Base-by-base conservation (phyloP, 2,797 vertebrate genomes). In the Amazonetta brasiliensis region DNA sequence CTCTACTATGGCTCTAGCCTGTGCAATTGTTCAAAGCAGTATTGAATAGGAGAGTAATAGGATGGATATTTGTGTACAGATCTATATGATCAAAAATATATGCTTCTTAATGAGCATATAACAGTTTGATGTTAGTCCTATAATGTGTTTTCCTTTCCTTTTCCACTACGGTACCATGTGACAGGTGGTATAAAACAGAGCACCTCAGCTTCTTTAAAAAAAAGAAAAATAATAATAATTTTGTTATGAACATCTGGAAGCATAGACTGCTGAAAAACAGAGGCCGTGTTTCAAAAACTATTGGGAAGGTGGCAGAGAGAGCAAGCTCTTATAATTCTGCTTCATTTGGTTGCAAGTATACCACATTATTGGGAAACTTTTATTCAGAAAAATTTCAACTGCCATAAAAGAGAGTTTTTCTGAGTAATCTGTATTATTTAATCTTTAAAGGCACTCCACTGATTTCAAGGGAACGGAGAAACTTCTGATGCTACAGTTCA, bases 241-340 rank as follows among this genome's bases (percentile, higher is more conserved):
- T 46, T 41, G 66, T 71, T 94, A 79, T 86, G 55, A 88, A 75
- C 66, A 86, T 90, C 84, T 94, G 87, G 91, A 90, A 90, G 43
- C 30, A 52, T 10, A 77, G 69, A 81, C 77, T 52, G 68, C 4
- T 69, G 55, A 56, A 81, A 93, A 94, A 35, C 7, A n/a, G 52
- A 67, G 39, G 9, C 15, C 44, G 31, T 37, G 43, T 76, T 73
- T 82, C 56, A 76, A 86, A 75, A 81, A 66, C 3, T 86, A 30
- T 23, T 37, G 22, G 23, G 26, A 31, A 41, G 21, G 7, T 9
- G 2, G 16, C 1, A 7, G 7, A 13, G 8, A 6, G 59, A 22
- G 66, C 23, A 28, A 66, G 15, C n/a, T 26, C 26, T 35, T 67
- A 2, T 26, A 54, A 75, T 4, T 66, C 37, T 78, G 41, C 21